A percentile compares a stretch with the other conserved stretches of the same genome.
phyloP scores from a whole-genome alignment of 2,888 invertebrate species.

The Acronicta aceris region DNA sequence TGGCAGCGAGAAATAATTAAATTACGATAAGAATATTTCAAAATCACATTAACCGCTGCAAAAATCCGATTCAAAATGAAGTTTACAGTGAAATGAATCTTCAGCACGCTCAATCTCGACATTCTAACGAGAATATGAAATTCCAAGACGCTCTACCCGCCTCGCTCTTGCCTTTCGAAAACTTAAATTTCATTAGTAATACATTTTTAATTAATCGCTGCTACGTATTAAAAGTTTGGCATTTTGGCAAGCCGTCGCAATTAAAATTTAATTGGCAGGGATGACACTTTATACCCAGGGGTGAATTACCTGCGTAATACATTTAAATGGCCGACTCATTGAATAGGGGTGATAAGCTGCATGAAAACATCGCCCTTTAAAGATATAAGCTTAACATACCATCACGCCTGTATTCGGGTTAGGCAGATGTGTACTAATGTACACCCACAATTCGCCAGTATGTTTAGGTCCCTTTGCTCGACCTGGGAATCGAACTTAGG shows the following conservation, averaged over 20 bases:
- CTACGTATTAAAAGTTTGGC: conserved; percentile 71
- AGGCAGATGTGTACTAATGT: too few species aligned
- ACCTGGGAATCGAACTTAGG: too few species aligned
- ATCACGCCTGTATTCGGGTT: too few species aligned
- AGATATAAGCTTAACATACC: neutral
- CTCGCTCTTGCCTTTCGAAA: conserved; percentile 53
- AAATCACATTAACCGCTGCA: conserved; percentile 46
- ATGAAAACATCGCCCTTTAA: conserved; percentile 18
- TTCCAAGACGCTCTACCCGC: conserved; percentile 61
- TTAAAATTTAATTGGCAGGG: conserved; percentile 64
- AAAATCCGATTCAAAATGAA: conserved; percentile 55
- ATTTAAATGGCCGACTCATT: conserved; percentile 43
- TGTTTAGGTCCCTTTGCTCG: too few species aligned
- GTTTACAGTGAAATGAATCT: conserved; percentile 62
- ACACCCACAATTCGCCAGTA: too few species aligned
- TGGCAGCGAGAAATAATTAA: conserved; percentile 7
- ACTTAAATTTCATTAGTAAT: conserved; percentile 73
- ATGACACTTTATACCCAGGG: conserved; percentile 58
- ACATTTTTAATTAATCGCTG: conserved; percentile 75
- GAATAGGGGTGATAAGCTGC: conserved; percentile 24
- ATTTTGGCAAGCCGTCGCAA: conserved; percentile 60
- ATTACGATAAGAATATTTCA: conserved; percentile 17
- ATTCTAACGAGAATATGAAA: conserved; percentile 70
- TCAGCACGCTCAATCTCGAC: conserved; percentile 60
- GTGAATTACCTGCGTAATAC: conserved; percentile 53